phyloP scores from a whole-genome alignment of 2,113 vertebrate species.

The Zapus hudsonius region DNA sequence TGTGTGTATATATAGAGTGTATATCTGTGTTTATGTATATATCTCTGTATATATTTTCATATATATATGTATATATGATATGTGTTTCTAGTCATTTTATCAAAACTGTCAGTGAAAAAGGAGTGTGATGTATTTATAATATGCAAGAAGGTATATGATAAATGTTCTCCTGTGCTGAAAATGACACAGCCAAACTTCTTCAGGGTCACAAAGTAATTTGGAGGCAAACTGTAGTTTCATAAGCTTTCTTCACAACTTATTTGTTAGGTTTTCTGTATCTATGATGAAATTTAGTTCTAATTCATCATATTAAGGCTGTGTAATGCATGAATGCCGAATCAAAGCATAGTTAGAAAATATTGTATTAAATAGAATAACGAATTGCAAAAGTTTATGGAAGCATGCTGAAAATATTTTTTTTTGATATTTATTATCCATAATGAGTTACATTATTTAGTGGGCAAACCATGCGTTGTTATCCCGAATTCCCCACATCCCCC shows the following conservation, averaged over 20 bases:
- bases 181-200: neutral
- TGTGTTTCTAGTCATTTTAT: neutral
- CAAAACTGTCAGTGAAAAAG: neutral
- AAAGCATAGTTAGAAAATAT: constrained; percentile 32
- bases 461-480: no score
- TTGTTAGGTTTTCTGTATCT: neutral
- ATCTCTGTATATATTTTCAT: neutral
- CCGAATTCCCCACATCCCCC: no score
- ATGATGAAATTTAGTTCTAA: neutral
- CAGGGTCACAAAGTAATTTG: neutral
- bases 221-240: neutral
- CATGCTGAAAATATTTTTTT: neutral
- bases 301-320: neutral
- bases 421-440: no score
- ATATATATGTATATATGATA: rapidly evolving
- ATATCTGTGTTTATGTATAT: neutral
- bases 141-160: neutral
- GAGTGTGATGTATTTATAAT: neutral
- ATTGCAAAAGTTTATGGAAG: constrained; percentile 58
- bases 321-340: constrained; percentile 34
- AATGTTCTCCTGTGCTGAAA: neutral
- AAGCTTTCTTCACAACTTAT: neutral
- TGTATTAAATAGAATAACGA: constrained; percentile 25
- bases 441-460: no score
- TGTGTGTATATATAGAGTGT: neutral